Evolutionary conservation across 2,888 invertebrate genomes (phyloP).

Genomic region (Megamerina dolium): DNA sequence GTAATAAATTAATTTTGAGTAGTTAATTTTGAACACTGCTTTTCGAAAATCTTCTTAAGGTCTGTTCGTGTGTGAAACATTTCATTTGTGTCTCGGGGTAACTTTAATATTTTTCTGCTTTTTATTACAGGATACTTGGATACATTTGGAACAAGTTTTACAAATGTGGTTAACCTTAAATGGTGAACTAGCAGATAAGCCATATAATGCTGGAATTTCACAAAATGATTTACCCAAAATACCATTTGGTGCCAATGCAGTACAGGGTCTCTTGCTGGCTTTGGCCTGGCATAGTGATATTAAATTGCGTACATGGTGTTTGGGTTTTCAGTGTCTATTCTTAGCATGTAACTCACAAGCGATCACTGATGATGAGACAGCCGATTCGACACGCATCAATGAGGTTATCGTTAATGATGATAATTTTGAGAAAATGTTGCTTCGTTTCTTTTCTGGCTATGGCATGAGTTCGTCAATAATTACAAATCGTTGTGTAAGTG

Average conservation of each 20-base stretch:
- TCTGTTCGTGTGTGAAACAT: too few species aligned
- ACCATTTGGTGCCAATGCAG: constrained; percentile 59
- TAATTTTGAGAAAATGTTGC: constrained; percentile 59
- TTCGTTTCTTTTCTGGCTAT: constrained; percentile 60
- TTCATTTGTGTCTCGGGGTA: not conserved
- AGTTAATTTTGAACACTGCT: too few species aligned
- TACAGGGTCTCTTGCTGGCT: constrained; percentile 61
- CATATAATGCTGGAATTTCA: constrained; percentile 53
- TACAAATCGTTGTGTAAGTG: constrained; percentile 46
- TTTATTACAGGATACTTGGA: constrained; percentile 57
- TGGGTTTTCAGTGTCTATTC: constrained; percentile 65
- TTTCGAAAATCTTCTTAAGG: too few species aligned
- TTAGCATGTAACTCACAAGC: constrained; percentile 61
- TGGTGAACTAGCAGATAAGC: constrained; percentile 51
- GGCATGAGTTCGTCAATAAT: constrained; percentile 51
- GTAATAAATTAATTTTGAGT: too few species aligned
- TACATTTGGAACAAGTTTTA: constrained; percentile 75
- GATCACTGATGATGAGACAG: constrained; percentile 35
- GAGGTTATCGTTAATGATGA: constrained; percentile 57
- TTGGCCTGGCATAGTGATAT: constrained; percentile 63
- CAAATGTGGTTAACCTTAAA: constrained; percentile 84
- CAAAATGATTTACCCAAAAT: constrained; percentile 59
- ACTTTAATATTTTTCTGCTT: not conserved
- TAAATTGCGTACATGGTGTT: constrained; percentile 68
- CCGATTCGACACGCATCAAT: constrained; percentile 49